Conservation (phyloP, 2,888 invertebrate species). For the Plebejus anna region DNA sequence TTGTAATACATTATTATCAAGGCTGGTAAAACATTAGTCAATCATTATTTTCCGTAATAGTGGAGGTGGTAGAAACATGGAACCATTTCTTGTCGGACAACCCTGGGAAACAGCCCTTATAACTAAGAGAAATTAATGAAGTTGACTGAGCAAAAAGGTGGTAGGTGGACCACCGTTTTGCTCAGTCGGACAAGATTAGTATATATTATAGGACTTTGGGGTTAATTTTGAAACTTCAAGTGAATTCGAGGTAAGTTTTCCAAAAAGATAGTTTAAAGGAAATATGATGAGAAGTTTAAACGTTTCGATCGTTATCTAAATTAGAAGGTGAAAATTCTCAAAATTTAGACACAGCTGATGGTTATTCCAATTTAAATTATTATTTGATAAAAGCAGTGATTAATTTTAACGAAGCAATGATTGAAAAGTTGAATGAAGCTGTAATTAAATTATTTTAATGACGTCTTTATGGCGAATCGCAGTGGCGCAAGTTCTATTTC, state of each 20-base stretch:
- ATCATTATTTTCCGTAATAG: too few species aligned
- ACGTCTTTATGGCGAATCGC: constrained; percentile 15
- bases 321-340: neutral
- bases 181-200: too few species aligned
- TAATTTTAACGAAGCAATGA: neutral
- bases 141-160: too few species aligned
- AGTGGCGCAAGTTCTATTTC: constrained; percentile 27
- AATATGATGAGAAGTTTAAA: neutral
- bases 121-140: too few species aligned
- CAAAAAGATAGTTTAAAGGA: neutral
- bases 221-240: neutral
- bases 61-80: too few species aligned
- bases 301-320: neutral
- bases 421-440: neutral
- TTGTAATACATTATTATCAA: too few species aligned
- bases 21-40: too few species aligned
- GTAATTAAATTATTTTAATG: constrained; percentile 12
- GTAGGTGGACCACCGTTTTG: too few species aligned
- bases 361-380: neutral
- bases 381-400: neutral
- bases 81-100: too few species aligned
- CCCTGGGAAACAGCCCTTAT: too few species aligned
- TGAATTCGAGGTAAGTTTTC: neutral
- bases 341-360: neutral
- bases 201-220: neutral